Conservation (phyloP, 2,888 invertebrate genomes). For the Tiliacea aurago region DNA sequence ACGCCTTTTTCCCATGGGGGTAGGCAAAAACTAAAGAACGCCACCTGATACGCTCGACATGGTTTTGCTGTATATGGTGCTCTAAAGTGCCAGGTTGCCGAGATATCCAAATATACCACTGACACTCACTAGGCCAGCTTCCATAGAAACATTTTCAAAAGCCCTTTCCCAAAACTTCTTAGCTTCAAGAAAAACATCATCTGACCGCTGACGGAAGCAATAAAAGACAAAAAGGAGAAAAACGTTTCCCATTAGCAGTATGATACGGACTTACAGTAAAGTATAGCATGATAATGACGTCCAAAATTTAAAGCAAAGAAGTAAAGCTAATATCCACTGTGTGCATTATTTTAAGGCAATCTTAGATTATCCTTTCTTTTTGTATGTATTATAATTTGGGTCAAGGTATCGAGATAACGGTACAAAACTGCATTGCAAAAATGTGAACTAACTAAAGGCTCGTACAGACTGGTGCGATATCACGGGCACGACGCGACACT, state of each 20-base stretch:
- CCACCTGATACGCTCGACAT: too few relatives aligned
- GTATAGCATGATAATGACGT: not conserved
- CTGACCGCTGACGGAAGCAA: not conserved
- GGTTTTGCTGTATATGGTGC: too few relatives aligned
- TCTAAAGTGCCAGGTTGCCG: not conserved
- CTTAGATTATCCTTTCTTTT: conserved; percentile 32
- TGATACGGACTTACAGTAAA: not conserved
- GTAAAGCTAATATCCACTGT: conserved; percentile 1
- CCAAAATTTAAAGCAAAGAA: not conserved
- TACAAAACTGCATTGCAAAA: not conserved
- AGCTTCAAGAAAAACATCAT: not conserved
- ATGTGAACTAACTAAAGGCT: too few relatives aligned
- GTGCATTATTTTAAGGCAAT: conserved; percentile 8
- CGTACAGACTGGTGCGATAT: too few relatives aligned
- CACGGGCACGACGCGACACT: too few relatives aligned
- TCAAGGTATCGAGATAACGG: conserved; percentile 20
- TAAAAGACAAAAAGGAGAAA: not conserved
- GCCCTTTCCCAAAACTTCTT: not conserved
- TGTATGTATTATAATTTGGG: conserved; percentile 17
- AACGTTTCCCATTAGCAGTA: not conserved
- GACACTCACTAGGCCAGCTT: not conserved
- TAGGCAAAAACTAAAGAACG: too few relatives aligned
- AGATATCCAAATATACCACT: not conserved
- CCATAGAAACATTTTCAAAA: not conserved
- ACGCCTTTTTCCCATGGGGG: too few relatives aligned